phyloP scores from a whole-genome alignment of 1,140 invertebrate genomes.

The Aphis gossypii region DNA sequence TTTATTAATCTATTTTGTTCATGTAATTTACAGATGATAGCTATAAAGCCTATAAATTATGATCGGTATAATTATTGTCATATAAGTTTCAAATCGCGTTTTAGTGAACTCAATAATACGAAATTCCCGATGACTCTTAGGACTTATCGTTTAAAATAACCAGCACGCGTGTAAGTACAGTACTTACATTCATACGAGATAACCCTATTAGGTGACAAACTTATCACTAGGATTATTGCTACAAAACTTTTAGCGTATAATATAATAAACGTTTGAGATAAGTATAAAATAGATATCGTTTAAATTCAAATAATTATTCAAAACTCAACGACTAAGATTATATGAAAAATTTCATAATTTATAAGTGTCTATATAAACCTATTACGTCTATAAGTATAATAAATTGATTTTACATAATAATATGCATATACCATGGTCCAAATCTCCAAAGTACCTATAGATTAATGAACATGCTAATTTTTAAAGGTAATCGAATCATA shows the following conservation, averaged over 20 bases:
- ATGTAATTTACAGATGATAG: not conserved
- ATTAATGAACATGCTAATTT: not conserved
- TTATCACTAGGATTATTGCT: not conserved
- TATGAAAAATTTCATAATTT: not conserved
- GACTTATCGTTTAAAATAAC: not conserved
- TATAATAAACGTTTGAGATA: conserved; percentile 3
- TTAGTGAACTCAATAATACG: not conserved
- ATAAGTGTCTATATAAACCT: not conserved
- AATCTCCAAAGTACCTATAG: not conserved
- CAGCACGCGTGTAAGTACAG: not conserved
- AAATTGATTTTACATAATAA: not conserved
- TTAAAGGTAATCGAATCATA: not conserved
- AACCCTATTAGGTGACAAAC: not conserved
- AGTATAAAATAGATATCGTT: not conserved
- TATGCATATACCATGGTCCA: not conserved
- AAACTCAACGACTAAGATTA: not conserved
- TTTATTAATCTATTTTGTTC: conserved; percentile 15
- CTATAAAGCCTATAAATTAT: not conserved
- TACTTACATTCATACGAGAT: not conserved
- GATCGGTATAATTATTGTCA: not conserved
- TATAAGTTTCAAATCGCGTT: not conserved
- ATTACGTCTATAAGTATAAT: not conserved
- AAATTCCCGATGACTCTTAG: not conserved
- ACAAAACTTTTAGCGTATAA: not conserved
- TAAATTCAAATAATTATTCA: not conserved